Percentiles rank a stretch among this genome's conserved stretches.
Conservation (phyloP, 2,113 vertebrate species). For the Meleagris gallopavo region DNA sequence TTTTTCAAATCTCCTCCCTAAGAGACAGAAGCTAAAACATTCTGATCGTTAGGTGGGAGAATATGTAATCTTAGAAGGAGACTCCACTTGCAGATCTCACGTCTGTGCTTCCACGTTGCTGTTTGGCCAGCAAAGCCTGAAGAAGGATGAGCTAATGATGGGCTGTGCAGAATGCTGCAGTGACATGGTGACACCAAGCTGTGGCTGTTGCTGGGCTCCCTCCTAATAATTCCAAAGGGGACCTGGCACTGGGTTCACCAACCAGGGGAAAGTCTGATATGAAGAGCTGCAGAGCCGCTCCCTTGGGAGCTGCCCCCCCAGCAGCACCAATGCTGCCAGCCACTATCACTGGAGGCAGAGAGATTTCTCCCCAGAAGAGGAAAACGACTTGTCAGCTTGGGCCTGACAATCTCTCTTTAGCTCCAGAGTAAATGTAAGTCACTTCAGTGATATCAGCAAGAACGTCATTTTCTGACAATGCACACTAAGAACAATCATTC, state of each 20-base stretch:
- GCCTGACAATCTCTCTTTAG: constrained; percentile 45
- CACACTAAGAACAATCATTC: constrained; percentile 33
- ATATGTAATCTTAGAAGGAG: accelerated
- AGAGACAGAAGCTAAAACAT: background rate
- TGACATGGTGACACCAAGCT: accelerated
- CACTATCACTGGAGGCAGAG: background rate
- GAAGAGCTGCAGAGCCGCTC: background rate
- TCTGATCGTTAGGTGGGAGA: background rate
- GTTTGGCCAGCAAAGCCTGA: background rate
- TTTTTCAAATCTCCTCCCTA: background rate
- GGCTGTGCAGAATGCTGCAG: background rate
- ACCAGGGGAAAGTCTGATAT: background rate
- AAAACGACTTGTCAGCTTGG: background rate
- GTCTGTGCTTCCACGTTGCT: accelerated
- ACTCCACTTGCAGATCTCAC: background rate
- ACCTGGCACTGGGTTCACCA: background rate
- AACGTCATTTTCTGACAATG: constrained; percentile 31
- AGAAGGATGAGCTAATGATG: background rate
- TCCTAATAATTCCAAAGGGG: accelerated
- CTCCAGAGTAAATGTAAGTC: constrained; percentile 6
- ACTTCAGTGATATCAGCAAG: background rate
- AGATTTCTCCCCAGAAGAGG: constrained; percentile 11
- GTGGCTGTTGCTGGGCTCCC: background rate
- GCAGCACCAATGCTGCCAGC: background rate
- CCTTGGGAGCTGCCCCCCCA: background rate